Percentiles rank a stretch among this genome's conserved stretches.
These are phyloP conservation scores for Suillia variegata DNA, from an alignment of 2,888 invertebrate species.

Conservation along the genomic window DNA sequence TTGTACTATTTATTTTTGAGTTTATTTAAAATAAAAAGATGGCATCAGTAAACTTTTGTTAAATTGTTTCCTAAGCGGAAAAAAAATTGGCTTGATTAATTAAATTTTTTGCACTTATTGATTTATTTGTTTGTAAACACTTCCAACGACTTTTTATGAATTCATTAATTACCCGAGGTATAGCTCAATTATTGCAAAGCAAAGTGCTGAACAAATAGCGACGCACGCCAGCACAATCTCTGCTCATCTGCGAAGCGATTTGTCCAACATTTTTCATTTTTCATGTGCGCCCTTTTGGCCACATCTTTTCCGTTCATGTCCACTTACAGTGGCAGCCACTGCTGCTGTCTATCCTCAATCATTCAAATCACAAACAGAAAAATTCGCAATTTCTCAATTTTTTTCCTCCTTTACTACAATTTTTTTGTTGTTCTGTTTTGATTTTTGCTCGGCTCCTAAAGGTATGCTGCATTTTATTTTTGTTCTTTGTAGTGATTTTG, in stretches of 20 bases:
- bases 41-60: too few relatives aligned
- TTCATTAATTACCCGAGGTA: too few relatives aligned
- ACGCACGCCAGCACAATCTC: not conserved
- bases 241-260: not conserved
- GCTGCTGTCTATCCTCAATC: not conserved
- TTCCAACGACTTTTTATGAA: not conserved
- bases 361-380: not conserved
- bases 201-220: too few relatives aligned
- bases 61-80: too few relatives aligned
- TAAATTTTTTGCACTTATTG: too few relatives aligned
- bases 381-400: constrained; percentile 1
- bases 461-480: constrained; percentile 9
- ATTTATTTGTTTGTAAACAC: not conserved
- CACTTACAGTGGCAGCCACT: not conserved
- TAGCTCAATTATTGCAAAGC: too few relatives aligned
- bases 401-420: not conserved
- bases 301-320: not conserved
- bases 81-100: too few relatives aligned
- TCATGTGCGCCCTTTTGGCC: not conserved
- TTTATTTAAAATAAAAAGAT: too few relatives aligned
- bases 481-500: not conserved
- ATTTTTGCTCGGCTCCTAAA: not conserved
- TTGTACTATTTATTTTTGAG: too few relatives aligned
- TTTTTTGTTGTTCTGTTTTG: not conserved
- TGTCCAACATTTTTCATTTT: not conserved